Percentiles rank a stretch among this genome's conserved stretches.
These are phyloP conservation scores for Echinarachnius parma DNA, from an alignment of 53 echinoderm and acorn worm species.

Conservation along the genomic window DNA sequence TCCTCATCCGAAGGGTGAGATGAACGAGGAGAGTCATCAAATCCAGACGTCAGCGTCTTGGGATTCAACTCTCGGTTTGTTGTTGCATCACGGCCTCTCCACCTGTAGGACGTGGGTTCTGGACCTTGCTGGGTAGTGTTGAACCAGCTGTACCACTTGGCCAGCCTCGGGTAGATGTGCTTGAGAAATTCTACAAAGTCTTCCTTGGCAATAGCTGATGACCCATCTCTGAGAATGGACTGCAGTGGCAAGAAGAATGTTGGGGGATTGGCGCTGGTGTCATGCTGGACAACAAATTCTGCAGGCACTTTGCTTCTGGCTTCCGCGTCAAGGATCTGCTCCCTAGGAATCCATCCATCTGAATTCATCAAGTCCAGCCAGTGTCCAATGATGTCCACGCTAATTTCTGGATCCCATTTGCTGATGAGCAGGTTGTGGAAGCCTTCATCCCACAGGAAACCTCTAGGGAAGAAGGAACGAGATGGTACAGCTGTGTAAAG, in stretches of 20 bases:
- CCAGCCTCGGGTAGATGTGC: slow-evolving; percentile 76
- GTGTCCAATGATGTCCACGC: slow-evolving; percentile 90
- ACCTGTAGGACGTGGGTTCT: slow-evolving; percentile 70
- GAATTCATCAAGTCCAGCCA: slow-evolving; percentile 96
- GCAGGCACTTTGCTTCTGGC: slow-evolving; percentile 88
- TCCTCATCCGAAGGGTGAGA: slow-evolving; percentile 83
- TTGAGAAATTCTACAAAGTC: slow-evolving; percentile 61
- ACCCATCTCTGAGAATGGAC: slow-evolving; percentile 62
- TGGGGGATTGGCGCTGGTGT: slow-evolving; percentile 96
- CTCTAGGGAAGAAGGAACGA: slow-evolving; percentile 93
- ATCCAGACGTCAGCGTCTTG: slow-evolving; percentile 93
- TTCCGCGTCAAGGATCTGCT: slow-evolving; percentile 91
- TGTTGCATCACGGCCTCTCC: slow-evolving; percentile 76
- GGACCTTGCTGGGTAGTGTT: slow-evolving; percentile 89
- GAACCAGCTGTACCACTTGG: slow-evolving; percentile 92
- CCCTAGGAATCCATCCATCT: slow-evolving; percentile 97
- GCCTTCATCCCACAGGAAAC: slow-evolving; percentile 95
- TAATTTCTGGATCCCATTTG: slow-evolving; percentile 89
- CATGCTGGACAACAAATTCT: slow-evolving; percentile 95
- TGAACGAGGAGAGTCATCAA: slow-evolving; percentile 90
- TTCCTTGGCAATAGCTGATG: slow-evolving; percentile 39
- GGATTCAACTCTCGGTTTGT: slow-evolving; percentile 90
- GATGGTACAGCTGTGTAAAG: slow-evolving; percentile 94
- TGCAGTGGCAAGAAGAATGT: slow-evolving; percentile 91
- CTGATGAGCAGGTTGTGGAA: slow-evolving; percentile 94